phyloP scores from a whole-genome alignment of 1,140 invertebrate genomes.

The Penaeus indicus region DNA sequence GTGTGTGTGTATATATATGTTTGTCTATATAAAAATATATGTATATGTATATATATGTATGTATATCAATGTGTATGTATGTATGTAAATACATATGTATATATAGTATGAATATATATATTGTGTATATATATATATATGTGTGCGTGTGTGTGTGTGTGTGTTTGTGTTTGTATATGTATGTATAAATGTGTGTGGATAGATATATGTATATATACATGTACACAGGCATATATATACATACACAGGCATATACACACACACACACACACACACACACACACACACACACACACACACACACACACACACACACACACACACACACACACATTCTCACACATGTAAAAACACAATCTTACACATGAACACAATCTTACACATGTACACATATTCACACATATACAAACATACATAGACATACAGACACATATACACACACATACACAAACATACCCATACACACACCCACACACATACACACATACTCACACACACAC shows the following conservation, averaged over 20 bases:
- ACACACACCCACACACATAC: no score
- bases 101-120: no score
- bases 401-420: no score
- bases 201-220: background rate
- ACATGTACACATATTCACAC: no score
- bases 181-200: background rate
- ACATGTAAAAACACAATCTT: background rate
- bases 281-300: background rate
- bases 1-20: conserved; percentile 11
- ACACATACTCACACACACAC: no score
- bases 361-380: no score
- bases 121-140: background rate
- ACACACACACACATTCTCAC: conserved; percentile 1
- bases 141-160: background rate
- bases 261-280: background rate
- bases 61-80: background rate
- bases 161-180: background rate
- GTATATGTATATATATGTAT: background rate
- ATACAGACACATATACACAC: no score
- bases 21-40: background rate
- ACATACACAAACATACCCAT: no score
- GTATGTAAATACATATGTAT: background rate
- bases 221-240: background rate
- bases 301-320: background rate
- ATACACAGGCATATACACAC: background rate